Base-by-base conservation (phyloP, 2,113 vertebrate species). In the Phrynosoma blainvillii region DNA sequence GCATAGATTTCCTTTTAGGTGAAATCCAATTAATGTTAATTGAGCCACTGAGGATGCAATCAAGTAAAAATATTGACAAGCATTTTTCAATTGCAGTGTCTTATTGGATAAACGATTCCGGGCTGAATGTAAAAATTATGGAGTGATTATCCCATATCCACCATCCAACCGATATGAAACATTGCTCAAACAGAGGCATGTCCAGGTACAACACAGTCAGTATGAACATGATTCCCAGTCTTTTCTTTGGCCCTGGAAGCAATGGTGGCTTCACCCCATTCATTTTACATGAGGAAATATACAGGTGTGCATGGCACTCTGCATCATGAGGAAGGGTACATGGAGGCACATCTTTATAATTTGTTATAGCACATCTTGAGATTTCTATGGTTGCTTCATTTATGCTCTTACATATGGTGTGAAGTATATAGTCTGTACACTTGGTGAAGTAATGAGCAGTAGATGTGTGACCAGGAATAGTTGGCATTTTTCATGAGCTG, bases 141-240 rank as follows among this genome's bases (percentile, higher is more conserved):
- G 99, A 0, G 99, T 99, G 93, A 99, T 99, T 94, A 99, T 99
- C 90, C 99, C 99, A 0, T 99, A 99, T 77, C 99, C 99, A 0
- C 99, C 99, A 0, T 99, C 99, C 40, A 99, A 99, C 96, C 99
- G 99, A 95, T 99, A 99, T 0, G 99, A 99, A 95, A 99, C 99
- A 0, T 96, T 99, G 92, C 97, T 99, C 84, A 99, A 99, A 89
- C 99, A 99, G 96, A 98, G 99, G 94, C 99, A 99, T 0, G 99
- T 99, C 56, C 99, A 99, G 98, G 99, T 99, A 96, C 1, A 40
- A 59, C 56, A n/a, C 73, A 21, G 25, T 82, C 73, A 79, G 30
- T 0, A 16, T 71, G 12, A 87, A 32, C 42, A 77, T 10, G 32
- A 54, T 77, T 20, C 62, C n/a, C 47, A 25, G 4, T 54, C 7